Evolutionary conservation across 2,888 invertebrate genomes (phyloP), one percentile per base, ranked within the genome.

Genomic region (Altica lythri): DNA sequence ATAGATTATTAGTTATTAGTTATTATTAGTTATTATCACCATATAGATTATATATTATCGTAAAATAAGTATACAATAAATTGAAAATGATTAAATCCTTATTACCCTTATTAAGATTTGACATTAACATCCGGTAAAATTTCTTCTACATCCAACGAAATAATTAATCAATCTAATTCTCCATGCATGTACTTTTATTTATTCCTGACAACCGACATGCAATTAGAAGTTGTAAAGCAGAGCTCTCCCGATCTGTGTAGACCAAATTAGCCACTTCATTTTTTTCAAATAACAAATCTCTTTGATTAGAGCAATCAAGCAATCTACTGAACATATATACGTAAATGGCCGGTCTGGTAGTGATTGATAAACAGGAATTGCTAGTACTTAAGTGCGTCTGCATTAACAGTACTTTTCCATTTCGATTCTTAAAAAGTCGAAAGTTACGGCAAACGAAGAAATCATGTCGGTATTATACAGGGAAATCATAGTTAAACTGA

Each of bases 311-410:
- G 16, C 47, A 47, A 47, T 47, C 47, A 37, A 47, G 47, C 47
- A 47, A 47, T 47, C 47, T 38, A 16, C 27, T 47, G 37, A 47
- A 47, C 35, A 46, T 25, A 46, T 25, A 47, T 38, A 27, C 46
- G 22, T 47, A 47, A 47, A 47, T 27, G 35, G 46, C 37, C 22
- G 8, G 37, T 16, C 47, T 25, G 18, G 35, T 29, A 47, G 25
- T 47, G 47, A 47, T 47, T 47, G 47, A 47, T 37, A 47, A 47
- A 47, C 47, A 47, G 47, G 47, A 47, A 47, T 47, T 18, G 37
- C 37, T 30, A 22, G 47, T 47, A 47, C 47, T 47, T 47, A 47
- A 47, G 37, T 25, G 35, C 18, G 47, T 14, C 47, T 47, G 37
- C 47, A 37, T 37, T 47, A 47, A 47, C 47, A 37, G 37, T 37